Evolutionary conservation across 2,888 invertebrate genomes (phyloP), one percentile per base, ranked within the genome.

Genomic region (Caenorhabditis afra): DNA sequence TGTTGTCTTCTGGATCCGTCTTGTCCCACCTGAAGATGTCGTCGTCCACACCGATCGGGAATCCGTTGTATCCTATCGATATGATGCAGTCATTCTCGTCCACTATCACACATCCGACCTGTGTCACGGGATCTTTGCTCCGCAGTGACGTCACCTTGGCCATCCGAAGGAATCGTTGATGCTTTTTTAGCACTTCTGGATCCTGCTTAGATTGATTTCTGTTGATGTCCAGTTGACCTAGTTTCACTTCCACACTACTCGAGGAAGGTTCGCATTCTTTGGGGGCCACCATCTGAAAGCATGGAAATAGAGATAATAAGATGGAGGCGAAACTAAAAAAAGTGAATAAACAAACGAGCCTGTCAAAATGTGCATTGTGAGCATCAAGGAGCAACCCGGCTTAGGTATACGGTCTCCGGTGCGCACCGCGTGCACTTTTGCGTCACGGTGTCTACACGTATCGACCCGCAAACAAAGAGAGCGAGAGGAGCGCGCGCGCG

Each of bases 21-120:
- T 95, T 95, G 1, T 92, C 92, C 98, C 98, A 99, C 0, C 97
- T 95, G 91, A 96, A 95, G 18, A 93, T 92, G 90, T 96, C 94
- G 91, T 98, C 97, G 88, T 92, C 92, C 89, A 97, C 97, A 4
- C 95, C 95, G 68, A 92, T 93, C 0, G 97, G 98, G 94, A 98
- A 81, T 52, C 83, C 97, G 93, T 99, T 99, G 90, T 98, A 99
- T 79, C 98, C 98, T 81, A 96, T 93, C 18, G 95, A 95, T 52
- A 99, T 94, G 87, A 98, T 95, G 91, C 94, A 94, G 52, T 95
- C 95, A 0, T 95, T 94, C 37, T 93, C 91, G 89, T 96, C 95
- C 0, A 97, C 96, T 87, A 98, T 94, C 90, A 97, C 97, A 10
- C 97, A 96, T 7, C 97, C 98, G 53, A 92, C 92, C 91, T 84